Conservation (phyloP, 92 coral and sea anemone genomes). For the Parazoanthus darwini region DNA sequence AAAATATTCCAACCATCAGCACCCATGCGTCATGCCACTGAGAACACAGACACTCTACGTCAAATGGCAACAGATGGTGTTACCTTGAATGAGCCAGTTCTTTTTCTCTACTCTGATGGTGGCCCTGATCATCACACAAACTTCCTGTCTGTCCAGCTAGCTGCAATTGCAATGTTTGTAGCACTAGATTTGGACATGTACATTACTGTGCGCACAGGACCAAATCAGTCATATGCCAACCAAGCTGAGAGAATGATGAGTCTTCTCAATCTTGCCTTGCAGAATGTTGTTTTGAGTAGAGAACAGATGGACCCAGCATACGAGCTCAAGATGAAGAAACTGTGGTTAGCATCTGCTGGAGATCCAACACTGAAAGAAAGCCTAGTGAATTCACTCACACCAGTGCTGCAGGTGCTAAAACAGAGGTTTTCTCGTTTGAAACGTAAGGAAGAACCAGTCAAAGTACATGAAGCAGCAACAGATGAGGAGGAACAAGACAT, state of each 20-base stretch:
- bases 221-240: constrained; percentile 44
- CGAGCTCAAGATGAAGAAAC: constrained; percentile 41
- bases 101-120: constrained; percentile 26
- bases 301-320: constrained; percentile 36
- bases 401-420: constrained; percentile 30
- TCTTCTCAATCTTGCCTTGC: constrained; percentile 50
- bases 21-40: constrained; percentile 54
- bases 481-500: constrained; percentile 18
- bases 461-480: constrained; percentile 32
- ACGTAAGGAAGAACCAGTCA: constrained; percentile 41
- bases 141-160: constrained; percentile 37
- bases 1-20: constrained; percentile 47
- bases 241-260: constrained; percentile 61
- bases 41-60: constrained; percentile 7
- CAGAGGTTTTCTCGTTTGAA: constrained; percentile 41
- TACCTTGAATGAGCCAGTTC: constrained; percentile 4
- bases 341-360: constrained; percentile 32
- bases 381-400: constrained; percentile 31
- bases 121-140: constrained; percentile 50
- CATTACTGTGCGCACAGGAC: constrained; percentile 45
- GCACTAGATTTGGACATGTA: constrained; percentile 42
- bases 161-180: constrained; percentile 43
- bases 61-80: background rate
- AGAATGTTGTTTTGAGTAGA: constrained; percentile 47
- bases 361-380: constrained; percentile 37